These are phyloP conservation scores for Danio kyathit DNA, from an alignment of 2,797 vertebrate species.

Conservation along the genomic window DNA sequence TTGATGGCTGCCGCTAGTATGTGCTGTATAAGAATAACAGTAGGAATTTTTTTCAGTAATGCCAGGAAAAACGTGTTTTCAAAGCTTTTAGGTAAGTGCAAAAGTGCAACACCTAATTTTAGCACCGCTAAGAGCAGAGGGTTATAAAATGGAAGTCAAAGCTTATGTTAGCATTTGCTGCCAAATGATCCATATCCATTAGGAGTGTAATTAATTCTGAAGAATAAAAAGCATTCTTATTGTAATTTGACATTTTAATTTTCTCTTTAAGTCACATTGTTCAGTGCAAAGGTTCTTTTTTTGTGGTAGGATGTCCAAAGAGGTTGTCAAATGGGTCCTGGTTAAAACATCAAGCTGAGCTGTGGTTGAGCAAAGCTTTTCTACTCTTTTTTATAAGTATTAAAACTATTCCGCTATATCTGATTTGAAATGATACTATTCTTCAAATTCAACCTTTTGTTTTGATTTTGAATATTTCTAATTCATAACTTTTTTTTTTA, in stretches of 20 bases:
- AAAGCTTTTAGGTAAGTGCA: background rate
- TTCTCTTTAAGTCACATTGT: constrained; percentile 4
- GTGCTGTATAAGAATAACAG: background rate
- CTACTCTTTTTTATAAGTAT: background rate
- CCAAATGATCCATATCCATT: constrained; percentile 5
- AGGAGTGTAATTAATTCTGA: background rate
- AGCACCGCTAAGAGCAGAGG: constrained; percentile 14
- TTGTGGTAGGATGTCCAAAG: background rate
- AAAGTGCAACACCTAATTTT: constrained; percentile 8
- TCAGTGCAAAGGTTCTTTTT: background rate
- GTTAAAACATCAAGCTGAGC: background rate
- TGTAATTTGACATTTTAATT: constrained; percentile 18
- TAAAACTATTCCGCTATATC: background rate
- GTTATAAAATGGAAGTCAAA: constrained; percentile 11
- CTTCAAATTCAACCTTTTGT: background rate
- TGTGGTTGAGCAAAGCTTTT: background rate
- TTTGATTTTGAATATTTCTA: constrained; percentile 33
- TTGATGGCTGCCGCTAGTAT: constrained; percentile 5
- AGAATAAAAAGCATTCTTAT: constrained; percentile 16
- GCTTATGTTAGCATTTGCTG: constrained; percentile 24
- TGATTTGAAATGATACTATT: background rate
- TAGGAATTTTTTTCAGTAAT: background rate
- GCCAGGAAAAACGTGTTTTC: background rate
- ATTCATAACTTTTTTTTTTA: too few relatives aligned
- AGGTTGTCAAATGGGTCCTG: background rate